Evolutionary conservation across 2,113 vertebrate genomes (phyloP), one percentile per base, ranked within the genome.

Genomic region (Osmerus eperlanus): DNA sequence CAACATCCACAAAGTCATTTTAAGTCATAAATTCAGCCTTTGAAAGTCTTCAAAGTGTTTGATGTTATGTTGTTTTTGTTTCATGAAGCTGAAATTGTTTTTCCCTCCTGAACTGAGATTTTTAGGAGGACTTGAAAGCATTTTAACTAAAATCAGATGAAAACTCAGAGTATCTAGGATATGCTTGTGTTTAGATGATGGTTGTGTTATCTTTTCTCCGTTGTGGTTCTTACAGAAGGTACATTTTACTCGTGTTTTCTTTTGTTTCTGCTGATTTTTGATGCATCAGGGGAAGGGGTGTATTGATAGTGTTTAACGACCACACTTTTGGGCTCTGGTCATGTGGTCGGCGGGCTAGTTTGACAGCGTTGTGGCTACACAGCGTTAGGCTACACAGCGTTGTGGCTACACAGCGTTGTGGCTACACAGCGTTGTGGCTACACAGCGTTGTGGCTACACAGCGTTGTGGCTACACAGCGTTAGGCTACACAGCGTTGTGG

Each of bases 41-140:
- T 51, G 11, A 52, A 61, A 8, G 4, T 16, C 58, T 67, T 9
- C 23, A 29, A 41, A 14, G 15, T 21, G 21, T 59, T 59, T 56
- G 29, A 70, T 29, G 41, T 47, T 12, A 36, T 64, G 14, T 28
- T 15, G 29, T 14, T 64, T 64, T 56, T 56, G 14, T 56, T 36
- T 74, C 75, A 81, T 76, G 76, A 70, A 78, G 74, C 83, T 77
- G 71, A 70, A 55, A 72, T 73, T 19, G 19, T 23, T 59, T 32
- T 36, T n/a, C 55, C 68, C 56, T 67, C 68, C 29, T 79, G 58
- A 15, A 13, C 73, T 75, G 53, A 70, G n/a, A 76, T 75, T 84
- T 85, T 78, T 82, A 78, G 87, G 63, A 81, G 71, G 75, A 80
- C 62, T 72, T 72, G 55, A 67, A 63, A 66, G 47, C 67, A 76